Base-by-base conservation (phyloP, 2,113 vertebrate genomes). In the Megaceryle maxima region DNA sequence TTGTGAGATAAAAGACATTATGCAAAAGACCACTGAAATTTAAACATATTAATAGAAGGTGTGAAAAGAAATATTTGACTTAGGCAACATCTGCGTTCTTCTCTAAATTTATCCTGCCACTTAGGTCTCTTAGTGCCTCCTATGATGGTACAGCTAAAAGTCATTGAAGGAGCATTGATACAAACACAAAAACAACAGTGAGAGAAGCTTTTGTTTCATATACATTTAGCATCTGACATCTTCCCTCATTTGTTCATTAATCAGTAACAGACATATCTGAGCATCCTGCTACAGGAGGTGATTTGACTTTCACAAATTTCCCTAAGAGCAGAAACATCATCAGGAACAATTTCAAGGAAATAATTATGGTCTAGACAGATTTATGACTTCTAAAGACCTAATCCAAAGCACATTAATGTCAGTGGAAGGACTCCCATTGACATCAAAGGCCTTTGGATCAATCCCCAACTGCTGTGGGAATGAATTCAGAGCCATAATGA, bases 361-460 rank as follows among this genome's bases (percentile, higher is more conserved):
- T 90, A 95, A 97, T 93, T 93, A 92, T 3, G 37, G 73, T 94
- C 92, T 95, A 95, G 95, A 96, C 95, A 94, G 88, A 95, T 94
- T 94, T 96, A 96, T 87, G 87, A 95, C 95, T 95, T 95, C 88
- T 96, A 92, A 96, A 94, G 94, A 96, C 93, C 93, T 96, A 96
- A 96, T 96, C 88, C 95, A 94, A 94, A 96, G 83, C 81, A 88
- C 77, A 89, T 88, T 94, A 96, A 96, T 87, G 91, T 92, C 94
- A 93, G 88, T 88, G 77, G 79, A 94, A 95, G 92, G 91, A 95
- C 90, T 94, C 92, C 90, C 74, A 96, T 93, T 93, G 96, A 95
- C 92, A 93, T 95, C 96, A 96, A 88, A 93, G 86, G 86, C 83
- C 94, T 87, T 55, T 85, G 88, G 95, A 95, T 96, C 94, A 92